phyloP scores from a whole-genome alignment of 2,797 vertebrate genomes.

The Lycodopsis pacificus region DNA sequence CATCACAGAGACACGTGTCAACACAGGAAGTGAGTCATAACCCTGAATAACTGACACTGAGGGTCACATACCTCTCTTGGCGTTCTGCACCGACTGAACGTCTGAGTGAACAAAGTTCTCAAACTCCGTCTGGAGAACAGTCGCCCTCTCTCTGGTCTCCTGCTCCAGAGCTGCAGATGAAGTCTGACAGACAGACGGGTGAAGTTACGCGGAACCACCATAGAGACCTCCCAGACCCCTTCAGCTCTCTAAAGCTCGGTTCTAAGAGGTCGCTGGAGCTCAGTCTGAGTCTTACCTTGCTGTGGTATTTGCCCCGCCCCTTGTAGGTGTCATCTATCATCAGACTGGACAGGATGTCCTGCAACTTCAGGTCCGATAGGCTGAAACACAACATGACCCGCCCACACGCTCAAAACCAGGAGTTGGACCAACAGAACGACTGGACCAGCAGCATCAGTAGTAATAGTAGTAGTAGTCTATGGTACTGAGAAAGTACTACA shows the following conservation, averaged over 20 bases:
- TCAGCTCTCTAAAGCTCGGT: not conserved
- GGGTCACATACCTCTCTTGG: slow-evolving; percentile 89
- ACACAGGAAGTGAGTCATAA: not conserved
- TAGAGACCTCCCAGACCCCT: too few relatives aligned
- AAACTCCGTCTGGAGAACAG: slow-evolving; percentile 92
- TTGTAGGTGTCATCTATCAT: slow-evolving; percentile 86
- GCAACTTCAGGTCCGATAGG: slow-evolving; percentile 90
- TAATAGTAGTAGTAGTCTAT: not conserved
- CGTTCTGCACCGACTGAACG: slow-evolving; percentile 74
- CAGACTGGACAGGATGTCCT: slow-evolving; percentile 86
- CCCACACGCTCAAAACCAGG: slow-evolving; percentile 8
- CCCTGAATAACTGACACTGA: not conserved
- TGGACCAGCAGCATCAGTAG: not conserved
- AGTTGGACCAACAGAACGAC: not conserved
- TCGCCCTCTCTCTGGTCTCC: slow-evolving; percentile 89
- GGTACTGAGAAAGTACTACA: not conserved
- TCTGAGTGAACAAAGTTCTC: slow-evolving; percentile 90
- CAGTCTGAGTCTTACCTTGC: slow-evolving; percentile 80
- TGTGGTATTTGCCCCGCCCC: slow-evolving; percentile 80
- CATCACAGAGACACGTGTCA: slow-evolving; percentile 21
- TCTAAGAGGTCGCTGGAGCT: too few relatives aligned
- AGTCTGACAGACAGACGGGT: slow-evolving; percentile 73
- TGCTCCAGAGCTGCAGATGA: slow-evolving; percentile 80
- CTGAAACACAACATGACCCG: slow-evolving; percentile 73
- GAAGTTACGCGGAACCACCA: too few relatives aligned